Conservation (phyloP, 2,113 vertebrate genomes). For the Gopherus evgoodei region DNA sequence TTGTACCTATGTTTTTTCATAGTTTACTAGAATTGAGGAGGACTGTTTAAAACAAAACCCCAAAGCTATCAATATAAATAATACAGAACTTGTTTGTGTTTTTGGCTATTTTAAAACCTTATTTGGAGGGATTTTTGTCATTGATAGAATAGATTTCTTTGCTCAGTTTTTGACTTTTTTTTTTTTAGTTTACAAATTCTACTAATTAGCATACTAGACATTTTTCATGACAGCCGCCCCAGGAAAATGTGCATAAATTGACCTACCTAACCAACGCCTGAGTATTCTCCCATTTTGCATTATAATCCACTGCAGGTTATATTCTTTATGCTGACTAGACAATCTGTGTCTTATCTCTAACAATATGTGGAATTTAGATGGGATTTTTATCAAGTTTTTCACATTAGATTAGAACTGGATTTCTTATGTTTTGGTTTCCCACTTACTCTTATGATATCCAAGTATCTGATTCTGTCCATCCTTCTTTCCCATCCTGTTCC, state of each 20-base stretch:
- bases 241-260: not conserved
- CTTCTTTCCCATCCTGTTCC: not conserved
- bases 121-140: not conserved
- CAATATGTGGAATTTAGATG: not conserved
- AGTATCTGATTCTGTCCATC: not conserved
- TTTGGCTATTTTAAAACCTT: not conserved
- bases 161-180: not conserved
- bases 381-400: not conserved
- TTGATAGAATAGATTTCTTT: not conserved
- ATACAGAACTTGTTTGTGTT: not conserved
- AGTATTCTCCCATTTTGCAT: not conserved
- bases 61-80: not conserved
- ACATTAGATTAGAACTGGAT: not conserved
- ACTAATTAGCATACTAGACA: not conserved
- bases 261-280: not conserved
- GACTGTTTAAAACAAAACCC: not conserved
- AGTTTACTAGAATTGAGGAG: not conserved
- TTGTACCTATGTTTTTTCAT: not conserved
- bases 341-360: not conserved
- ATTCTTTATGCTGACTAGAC: not conserved
- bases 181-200: not conserved
- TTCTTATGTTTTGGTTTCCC: not conserved
- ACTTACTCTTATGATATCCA: not conserved
- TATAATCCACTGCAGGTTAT: not conserved
- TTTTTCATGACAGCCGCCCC: not conserved